Conservation (phyloP, 2,113 vertebrate species). For the Peromyscus polionotus region DNA sequence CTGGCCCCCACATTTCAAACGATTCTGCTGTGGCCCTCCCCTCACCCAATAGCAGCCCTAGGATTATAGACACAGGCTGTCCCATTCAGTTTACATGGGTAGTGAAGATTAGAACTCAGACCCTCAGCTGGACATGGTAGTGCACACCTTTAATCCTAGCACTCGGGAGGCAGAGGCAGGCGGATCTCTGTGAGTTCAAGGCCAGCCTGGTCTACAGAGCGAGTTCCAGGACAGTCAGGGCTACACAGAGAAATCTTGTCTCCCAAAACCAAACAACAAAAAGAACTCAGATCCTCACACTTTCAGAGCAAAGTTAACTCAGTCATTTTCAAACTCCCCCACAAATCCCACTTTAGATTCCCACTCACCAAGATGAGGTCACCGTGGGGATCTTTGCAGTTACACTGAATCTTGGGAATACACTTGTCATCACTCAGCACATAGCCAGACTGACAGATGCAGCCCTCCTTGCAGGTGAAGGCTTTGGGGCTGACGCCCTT, state of each 20-base stretch:
- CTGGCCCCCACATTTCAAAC: neutral
- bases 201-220: neutral
- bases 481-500: conserved; percentile 6
- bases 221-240: neutral
- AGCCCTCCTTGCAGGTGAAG: neutral
- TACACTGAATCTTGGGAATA: neutral
- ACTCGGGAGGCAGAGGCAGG: neutral
- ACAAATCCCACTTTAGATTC: neutral
- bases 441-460: neutral
- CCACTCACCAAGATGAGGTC: neutral
- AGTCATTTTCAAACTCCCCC: neutral
- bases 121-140: neutral
- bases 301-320: neutral
- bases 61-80: neutral
- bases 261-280: neutral
- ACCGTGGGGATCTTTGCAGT: neutral
- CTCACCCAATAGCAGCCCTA: neutral
- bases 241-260: neutral
- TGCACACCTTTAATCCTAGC: neutral
- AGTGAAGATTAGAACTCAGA: neutral
- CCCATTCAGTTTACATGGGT: neutral
- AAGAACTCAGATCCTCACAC: neutral
- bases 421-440: neutral
- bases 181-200: neutral
- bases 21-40: neutral